Evolutionary conservation across 2,113 vertebrate genomes (phyloP).

Genomic region (Nannospalax galili): DNA sequence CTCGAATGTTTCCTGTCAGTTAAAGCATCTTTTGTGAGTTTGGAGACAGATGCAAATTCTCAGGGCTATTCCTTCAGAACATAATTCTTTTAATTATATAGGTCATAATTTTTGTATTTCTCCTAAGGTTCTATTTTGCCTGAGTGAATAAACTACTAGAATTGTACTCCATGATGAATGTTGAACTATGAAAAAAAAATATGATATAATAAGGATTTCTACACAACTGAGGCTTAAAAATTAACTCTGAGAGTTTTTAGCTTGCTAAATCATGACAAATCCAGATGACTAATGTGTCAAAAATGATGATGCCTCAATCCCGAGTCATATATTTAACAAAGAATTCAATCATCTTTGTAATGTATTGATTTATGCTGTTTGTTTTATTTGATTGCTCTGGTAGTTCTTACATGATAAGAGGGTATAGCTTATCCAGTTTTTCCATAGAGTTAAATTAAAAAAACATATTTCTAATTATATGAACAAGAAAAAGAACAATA

Average conservation of each 20-base stretch:
- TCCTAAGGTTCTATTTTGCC: conserved; percentile 1
- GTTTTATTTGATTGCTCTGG: neutral
- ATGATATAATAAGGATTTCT: neutral
- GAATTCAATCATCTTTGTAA: conserved; percentile 6
- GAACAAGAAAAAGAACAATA: neutral
- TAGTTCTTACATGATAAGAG: neutral
- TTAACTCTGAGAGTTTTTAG: conserved; percentile 47
- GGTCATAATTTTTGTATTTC: conserved; percentile 42
- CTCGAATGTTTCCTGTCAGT: neutral
- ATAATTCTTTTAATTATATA: conserved; percentile 16
- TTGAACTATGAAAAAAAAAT: neutral
- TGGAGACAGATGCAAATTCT: neutral
- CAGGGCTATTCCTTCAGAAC: conserved; percentile 25
- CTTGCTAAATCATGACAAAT: conserved; percentile 48
- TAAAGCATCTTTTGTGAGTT: neutral
- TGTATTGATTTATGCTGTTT: conserved; percentile 6
- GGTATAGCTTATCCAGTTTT: neutral
- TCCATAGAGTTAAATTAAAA: neutral
- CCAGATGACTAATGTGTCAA: conserved; percentile 49
- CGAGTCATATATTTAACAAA: conserved; percentile 2
- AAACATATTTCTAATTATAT: neutral
- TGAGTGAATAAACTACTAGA: conserved; percentile 61
- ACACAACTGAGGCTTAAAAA: conserved; percentile 52
- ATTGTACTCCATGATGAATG: conserved; percentile 14
- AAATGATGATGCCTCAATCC: conserved; percentile 22